Conservation (phyloP, 2,797 vertebrate genomes). For the Chaenodraco wilsoni region DNA sequence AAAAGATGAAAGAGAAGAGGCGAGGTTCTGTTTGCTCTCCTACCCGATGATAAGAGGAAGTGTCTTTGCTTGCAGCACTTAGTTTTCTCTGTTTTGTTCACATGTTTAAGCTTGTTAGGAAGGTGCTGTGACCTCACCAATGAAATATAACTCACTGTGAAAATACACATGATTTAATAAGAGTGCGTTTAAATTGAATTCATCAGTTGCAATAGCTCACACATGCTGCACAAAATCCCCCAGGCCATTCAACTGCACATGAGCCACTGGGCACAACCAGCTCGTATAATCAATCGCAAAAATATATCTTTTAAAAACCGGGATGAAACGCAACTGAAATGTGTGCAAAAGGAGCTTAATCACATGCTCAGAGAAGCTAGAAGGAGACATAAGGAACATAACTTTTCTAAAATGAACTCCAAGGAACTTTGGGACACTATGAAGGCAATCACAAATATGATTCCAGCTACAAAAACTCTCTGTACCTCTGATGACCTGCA, state of each 20-base stretch:
- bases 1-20: constrained; percentile 11
- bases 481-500: no score
- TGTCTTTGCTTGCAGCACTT: constrained; percentile 10
- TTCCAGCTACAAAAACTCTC: no score
- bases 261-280: constrained; percentile 17
- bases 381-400: no score
- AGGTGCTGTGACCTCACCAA: neutral
- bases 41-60: constrained; percentile 1
- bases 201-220: constrained; percentile 2
- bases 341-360: no score
- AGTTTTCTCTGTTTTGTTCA: constrained; percentile 5
- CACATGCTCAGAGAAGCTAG: no score
- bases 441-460: no score
- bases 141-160: constrained; percentile 2
- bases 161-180: neutral
- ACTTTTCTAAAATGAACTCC: no score
- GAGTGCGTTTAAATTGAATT: neutral
- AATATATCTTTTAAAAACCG: no score
- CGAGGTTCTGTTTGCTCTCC: constrained; percentile 3
- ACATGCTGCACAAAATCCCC: neutral
- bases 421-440: no score
- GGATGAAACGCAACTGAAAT: no score
- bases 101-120: constrained; percentile 15
- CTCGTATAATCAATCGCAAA: neutral
- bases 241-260: constrained; percentile 14